Percentiles rank a stretch among this genome's conserved stretches.
Evolutionary conservation across 1,140 invertebrate genomes (phyloP).

Genomic region (Heliconius melpomene): DNA sequence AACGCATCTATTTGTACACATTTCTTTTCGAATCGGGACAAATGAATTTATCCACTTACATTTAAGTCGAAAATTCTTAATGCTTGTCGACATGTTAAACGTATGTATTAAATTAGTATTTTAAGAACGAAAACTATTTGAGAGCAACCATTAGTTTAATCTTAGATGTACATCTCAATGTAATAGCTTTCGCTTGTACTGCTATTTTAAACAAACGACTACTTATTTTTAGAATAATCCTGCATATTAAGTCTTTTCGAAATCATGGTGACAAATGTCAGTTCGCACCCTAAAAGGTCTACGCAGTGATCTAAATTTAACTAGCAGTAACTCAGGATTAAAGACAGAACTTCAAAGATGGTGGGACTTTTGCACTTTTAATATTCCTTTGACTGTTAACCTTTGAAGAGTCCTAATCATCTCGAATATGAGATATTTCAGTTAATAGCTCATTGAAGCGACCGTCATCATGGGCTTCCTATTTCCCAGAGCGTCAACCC

Average conservation of each 20-base stretch:
- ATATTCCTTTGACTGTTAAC: not conserved
- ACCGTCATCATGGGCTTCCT: conserved; percentile 67
- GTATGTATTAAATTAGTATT: not conserved
- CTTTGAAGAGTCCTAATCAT: conserved; percentile 17
- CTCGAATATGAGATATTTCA: conserved; percentile 20
- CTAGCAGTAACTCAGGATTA: conserved; percentile 59
- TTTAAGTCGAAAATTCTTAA: not conserved
- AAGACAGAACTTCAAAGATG: conserved; percentile 32
- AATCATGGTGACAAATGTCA: conserved; percentile 27
- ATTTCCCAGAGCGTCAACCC: conserved; percentile 62
- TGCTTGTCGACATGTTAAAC: not conserved
- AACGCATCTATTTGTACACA: conserved; percentile 63
- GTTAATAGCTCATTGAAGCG: conserved; percentile 61
- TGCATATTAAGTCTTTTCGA: not conserved
- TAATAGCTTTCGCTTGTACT: not conserved
- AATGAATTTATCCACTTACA: not conserved
- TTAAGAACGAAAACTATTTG: not conserved
- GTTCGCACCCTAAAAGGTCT: conserved; percentile 39
- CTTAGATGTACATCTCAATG: not conserved
- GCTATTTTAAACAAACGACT: not conserved
- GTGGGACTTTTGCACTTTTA: conserved; percentile 23
- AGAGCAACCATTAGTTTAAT: not conserved
- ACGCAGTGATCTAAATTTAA: conserved; percentile 65
- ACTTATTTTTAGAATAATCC: conserved; percentile 1
- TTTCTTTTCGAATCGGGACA: conserved; percentile 55